Percentiles rank a stretch among this genome's conserved stretches.
Evolutionary conservation across 2,797 vertebrate species (phyloP).

Genomic region (Lepilemur ruficaudatus): DNA sequence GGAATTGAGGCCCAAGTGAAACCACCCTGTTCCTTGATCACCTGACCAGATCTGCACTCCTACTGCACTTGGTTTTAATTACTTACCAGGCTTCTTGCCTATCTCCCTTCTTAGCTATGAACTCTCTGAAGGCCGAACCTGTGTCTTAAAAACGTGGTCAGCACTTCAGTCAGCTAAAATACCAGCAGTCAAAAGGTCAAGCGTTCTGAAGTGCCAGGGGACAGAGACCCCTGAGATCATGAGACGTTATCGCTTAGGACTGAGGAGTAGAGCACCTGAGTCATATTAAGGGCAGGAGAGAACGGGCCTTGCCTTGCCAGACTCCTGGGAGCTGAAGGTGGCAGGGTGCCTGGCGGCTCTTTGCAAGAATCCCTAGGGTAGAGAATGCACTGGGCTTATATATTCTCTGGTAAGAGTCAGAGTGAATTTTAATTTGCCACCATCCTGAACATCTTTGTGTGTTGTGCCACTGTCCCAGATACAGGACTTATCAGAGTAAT

Average conservation of each 20-base stretch:
- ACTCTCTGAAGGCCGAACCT: background rate
- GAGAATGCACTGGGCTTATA: slow-evolving; percentile 12
- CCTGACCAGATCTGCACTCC: background rate
- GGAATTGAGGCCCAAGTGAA: background rate
- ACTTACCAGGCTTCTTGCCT: background rate
- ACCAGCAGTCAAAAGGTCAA: background rate
- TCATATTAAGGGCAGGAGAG: background rate
- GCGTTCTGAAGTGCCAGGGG: background rate
- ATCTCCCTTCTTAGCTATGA: background rate
- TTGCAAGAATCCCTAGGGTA: background rate
- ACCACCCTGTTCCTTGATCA: background rate
- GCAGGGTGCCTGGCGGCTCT: background rate
- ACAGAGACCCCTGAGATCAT: background rate
- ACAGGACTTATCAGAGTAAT: slow-evolving; percentile 64
- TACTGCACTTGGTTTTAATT: background rate
- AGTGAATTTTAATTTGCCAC: slow-evolving; percentile 55
- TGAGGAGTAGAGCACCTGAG: background rate
- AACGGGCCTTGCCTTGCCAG: background rate
- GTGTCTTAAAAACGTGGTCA: background rate
- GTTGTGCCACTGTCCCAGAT: slow-evolving; percentile 63
- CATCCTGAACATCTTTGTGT: slow-evolving; percentile 31
- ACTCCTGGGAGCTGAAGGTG: background rate
- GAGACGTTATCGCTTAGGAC: background rate
- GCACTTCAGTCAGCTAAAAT: background rate
- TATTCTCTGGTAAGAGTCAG: background rate